A percentile compares a stretch with the other conserved stretches of the same genome.
These are phyloP conservation scores for Drosophila navojoa DNA, from an alignment of 1,140 invertebrate species.

Conservation along the genomic window DNA sequence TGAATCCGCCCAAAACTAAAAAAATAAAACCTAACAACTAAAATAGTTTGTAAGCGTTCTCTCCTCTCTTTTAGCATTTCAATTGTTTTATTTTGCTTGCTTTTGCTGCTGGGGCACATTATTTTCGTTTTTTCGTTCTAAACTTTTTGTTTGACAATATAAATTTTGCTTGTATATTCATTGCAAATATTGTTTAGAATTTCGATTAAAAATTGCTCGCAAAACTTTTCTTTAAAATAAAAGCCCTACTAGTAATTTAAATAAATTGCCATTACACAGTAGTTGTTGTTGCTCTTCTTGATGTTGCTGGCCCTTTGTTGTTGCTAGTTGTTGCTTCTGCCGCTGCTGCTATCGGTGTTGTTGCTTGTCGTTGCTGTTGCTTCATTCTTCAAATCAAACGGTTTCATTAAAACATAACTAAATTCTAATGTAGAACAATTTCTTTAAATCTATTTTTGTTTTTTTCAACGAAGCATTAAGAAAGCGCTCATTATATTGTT, in stretches of 20 bases:
- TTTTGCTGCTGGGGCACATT: slow-evolving; percentile 6
- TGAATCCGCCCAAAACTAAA: slow-evolving; percentile 18
- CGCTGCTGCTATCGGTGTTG: slow-evolving; percentile 14
- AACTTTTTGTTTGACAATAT: slow-evolving; percentile 37
- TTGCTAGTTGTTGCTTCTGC: not conserved
- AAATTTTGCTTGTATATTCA: slow-evolving; percentile 10
- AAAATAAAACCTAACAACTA: slow-evolving; percentile 36
- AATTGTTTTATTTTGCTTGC: slow-evolving; percentile 32
- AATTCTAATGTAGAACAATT: slow-evolving; percentile 79
- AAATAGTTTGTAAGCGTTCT: slow-evolving; percentile 45
- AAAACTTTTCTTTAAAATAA: slow-evolving; percentile 15
- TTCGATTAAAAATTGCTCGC: slow-evolving; percentile 33
- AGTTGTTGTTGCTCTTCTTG: slow-evolving; percentile 12
- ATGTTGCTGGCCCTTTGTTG: not conserved
- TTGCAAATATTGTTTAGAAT: slow-evolving; percentile 15
- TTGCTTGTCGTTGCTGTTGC: slow-evolving; percentile 9
- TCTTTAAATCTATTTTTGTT: slow-evolving; percentile 55
- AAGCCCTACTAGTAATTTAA: slow-evolving; percentile 52
- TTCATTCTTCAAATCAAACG: slow-evolving; percentile 30
- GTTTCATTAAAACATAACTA: slow-evolving; percentile 66
- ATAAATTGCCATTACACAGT: slow-evolving; percentile 8
- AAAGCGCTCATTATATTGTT: slow-evolving; percentile 47
- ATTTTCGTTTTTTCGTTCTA: slow-evolving; percentile 33
- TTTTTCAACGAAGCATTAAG: slow-evolving; percentile 64
- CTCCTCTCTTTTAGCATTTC: slow-evolving; percentile 32